Base-by-base conservation (phyloP, 2,888 invertebrate species). In the Panopea generosa region DNA sequence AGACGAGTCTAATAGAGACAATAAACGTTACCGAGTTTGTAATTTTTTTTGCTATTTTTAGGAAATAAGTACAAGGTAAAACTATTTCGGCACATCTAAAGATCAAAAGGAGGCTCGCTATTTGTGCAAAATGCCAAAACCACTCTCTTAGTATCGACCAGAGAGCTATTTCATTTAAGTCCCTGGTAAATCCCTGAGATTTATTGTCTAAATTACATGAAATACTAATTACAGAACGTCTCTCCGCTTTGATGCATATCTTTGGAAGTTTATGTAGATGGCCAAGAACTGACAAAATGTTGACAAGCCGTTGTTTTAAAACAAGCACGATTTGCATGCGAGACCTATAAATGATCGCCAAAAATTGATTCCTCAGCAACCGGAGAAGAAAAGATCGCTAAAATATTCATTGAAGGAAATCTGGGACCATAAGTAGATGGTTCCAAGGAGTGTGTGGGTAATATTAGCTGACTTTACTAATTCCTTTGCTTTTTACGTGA, bases 341-440 rank as follows among this genome's bases (percentile, higher is more conserved):
- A 38, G 60, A 60, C 24, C 61, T 26, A 53, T 27, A 53, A 53
- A 53, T 27, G 16, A 33, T 27, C 24, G 20, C 40, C 26, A 22
- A 16, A 33, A 52, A 62, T 62, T 50, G 62, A 62, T 62, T 62
- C 29, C 26, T 22, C 14, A 6, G 14, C 16, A 62, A 52, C 24
- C 16, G 38, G 67, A 71, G 68, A 57, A 72, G 63, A n/a, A n/a
- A n/a, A n/a, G n/a, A n/a, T n/a, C n/a, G n/a, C n/a, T 68, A 77
- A 68, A 67, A 77, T 77, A 77, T 77, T 77, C 77, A 77, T 77
- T 62, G 71, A 68, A 77, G 43, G 71, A 67, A 68, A 67, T 68
- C 26, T 57, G 56, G 56, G 26, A 45, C 63, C 29, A 53, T 56
- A 65, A 65, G 55, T 45, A 43, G 27, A 18, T 45, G 6, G 33